phyloP scores from a whole-genome alignment of 2,113 vertebrate species.

The Gallinago jamesoni region DNA sequence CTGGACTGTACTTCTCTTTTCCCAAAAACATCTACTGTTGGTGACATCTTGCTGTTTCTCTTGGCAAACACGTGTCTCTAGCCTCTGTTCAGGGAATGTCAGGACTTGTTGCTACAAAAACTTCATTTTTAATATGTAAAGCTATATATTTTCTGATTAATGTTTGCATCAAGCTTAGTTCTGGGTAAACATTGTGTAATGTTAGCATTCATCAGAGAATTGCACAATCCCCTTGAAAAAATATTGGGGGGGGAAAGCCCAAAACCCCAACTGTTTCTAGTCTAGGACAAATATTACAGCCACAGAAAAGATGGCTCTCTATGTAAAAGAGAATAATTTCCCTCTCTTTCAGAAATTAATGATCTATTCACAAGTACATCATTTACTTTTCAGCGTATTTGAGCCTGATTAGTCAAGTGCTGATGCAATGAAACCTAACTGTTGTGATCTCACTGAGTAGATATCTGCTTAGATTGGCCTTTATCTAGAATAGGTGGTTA shows the following conservation, averaged over 20 bases:
- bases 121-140: neutral
- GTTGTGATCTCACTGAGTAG: neutral
- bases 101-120: neutral
- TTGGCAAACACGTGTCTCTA: neutral
- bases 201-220: neutral
- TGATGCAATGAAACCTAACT: neutral
- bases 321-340: neutral
- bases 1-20: neutral
- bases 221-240: neutral
- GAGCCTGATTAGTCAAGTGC: neutral
- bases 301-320: neutral
- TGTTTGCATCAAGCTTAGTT: neutral
- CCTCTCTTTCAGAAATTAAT: neutral
- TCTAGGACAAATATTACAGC: neutral
- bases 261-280: neutral
- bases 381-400: neutral
- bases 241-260: neutral
- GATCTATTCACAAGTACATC: neutral
- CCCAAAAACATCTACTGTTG: neutral
- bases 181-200: neutral
- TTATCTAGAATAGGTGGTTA: neutral
- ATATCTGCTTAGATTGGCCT: neutral
- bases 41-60: neutral
- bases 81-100: neutral
- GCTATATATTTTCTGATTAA: conserved; percentile 19